Percentiles rank a stretch among this genome's conserved stretches.
Evolutionary conservation across 2,797 vertebrate species (phyloP).

Genomic region (Lepilemur ruficaudatus): DNA sequence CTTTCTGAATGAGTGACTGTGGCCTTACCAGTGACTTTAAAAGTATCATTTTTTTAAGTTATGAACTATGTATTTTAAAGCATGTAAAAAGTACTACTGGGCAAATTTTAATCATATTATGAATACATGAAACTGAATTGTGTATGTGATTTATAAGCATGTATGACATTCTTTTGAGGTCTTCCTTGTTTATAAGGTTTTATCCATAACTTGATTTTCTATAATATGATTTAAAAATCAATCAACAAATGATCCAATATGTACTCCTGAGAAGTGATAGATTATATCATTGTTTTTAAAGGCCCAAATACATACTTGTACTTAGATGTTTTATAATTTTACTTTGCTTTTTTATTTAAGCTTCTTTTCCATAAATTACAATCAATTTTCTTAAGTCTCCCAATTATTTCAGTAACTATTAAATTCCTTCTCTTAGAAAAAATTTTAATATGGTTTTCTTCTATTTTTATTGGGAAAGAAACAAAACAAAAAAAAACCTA

Average conservation of each 20-base stretch:
- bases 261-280: neutral
- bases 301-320: neutral
- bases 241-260: neutral
- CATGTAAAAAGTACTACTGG: constrained; percentile 1
- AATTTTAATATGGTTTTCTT: constrained; percentile 7
- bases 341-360: neutral
- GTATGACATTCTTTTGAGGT: constrained; percentile 13
- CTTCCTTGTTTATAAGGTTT: constrained; percentile 30
- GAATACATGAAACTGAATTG: neutral
- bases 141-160: neutral
- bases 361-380: neutral
- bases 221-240: constrained; percentile 30
- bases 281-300: neutral
- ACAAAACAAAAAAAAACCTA: neutral
- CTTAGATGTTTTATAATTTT: constrained; percentile 28
- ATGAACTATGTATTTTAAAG: constrained; percentile 16
- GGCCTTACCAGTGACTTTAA: constrained; percentile 71
- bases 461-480: neutral
- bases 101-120: constrained; percentile 42
- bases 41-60: constrained; percentile 57
- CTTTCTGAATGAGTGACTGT: constrained; percentile 80
- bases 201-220: neutral
- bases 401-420: neutral
- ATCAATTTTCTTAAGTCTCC: constrained; percentile 9
- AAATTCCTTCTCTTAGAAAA: neutral